Evolutionary conservation across 2,888 invertebrate genomes (phyloP).

Genomic region (Anticlea derivata): DNA sequence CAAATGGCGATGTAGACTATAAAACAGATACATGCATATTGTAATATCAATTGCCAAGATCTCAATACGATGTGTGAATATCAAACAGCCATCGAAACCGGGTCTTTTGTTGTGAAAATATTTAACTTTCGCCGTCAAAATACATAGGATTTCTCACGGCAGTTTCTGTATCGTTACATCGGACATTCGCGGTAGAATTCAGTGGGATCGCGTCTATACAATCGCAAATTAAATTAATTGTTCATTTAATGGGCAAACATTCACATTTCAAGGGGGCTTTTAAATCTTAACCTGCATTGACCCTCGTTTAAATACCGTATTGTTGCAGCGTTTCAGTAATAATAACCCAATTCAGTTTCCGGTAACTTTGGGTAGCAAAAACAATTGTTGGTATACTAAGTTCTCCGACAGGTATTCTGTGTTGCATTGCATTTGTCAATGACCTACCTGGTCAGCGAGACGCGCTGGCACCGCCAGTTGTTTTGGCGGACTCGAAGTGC

Average conservation of each 20-base stretch:
- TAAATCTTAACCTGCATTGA: slow-evolving; percentile 14
- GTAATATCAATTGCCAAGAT: neutral
- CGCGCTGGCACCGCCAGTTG: slow-evolving; percentile 73
- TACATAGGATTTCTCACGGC: slow-evolving; percentile 45
- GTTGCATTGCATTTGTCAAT: slow-evolving; percentile 50
- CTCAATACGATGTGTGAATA: slow-evolving; percentile 26
- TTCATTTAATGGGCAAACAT: slow-evolving; percentile 35
- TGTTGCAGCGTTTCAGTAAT: slow-evolving; percentile 11
- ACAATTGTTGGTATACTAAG: neutral
- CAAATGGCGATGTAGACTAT: neutral
- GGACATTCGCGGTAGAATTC: slow-evolving; percentile 9
- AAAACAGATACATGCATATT: slow-evolving; percentile 8
- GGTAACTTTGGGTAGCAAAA: slow-evolving; percentile 11
- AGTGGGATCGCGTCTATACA: slow-evolving; percentile 16
- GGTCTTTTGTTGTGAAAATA: slow-evolving; percentile 42
- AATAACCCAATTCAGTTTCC: slow-evolving; percentile 17
- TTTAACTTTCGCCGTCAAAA: slow-evolving; percentile 42
- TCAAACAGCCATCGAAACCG: slow-evolving; percentile 30
- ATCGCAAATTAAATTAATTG: slow-evolving; percentile 33
- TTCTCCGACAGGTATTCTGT: slow-evolving; percentile 9
- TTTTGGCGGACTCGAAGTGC: slow-evolving; percentile 65
- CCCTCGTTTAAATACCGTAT: slow-evolving; percentile 17
- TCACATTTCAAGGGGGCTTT: slow-evolving; percentile 39
- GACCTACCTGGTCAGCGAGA: slow-evolving; percentile 68
- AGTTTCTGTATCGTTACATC: slow-evolving; percentile 37